These are phyloP conservation scores for Pterobdella sp. DNA, from an alignment of 2,888 invertebrate species.

Conservation along the genomic window DNA sequence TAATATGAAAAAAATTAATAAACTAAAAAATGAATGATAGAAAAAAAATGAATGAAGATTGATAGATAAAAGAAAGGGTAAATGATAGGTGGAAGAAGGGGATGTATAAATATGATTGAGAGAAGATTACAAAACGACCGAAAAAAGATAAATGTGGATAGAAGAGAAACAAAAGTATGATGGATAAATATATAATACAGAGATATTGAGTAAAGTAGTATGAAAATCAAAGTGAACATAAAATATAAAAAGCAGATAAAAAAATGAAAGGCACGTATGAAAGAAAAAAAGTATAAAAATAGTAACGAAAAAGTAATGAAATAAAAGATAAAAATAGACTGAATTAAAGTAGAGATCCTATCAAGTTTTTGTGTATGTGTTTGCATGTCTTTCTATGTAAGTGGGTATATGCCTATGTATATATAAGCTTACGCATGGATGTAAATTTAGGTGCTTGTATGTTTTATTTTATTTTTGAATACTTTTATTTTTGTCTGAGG, in stretches of 20 bases:
- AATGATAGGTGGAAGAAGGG: background rate
- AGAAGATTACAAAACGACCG: background rate
- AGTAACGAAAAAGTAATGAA: background rate
- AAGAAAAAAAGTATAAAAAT: background rate
- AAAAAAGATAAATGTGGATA: background rate
- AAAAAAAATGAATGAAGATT: background rate
- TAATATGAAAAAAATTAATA: background rate
- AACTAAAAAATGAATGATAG: background rate
- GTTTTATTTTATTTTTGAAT: background rate
- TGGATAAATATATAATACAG: background rate
- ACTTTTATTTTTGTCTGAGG: too few species aligned
- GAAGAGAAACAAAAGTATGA: background rate
- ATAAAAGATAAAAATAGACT: background rate
- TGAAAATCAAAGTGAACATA: too few species aligned
- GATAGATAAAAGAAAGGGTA: background rate
- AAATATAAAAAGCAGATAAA: background rate
- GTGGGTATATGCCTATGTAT: background rate
- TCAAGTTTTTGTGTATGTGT: background rate
- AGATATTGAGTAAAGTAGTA: background rate
- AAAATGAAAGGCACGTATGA: background rate
- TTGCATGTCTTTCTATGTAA: background rate
- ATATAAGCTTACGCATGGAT: background rate
- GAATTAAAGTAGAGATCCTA: background rate
- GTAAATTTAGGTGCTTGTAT: background rate
- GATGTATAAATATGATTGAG: background rate